Evolutionary conservation across 2,797 vertebrate species (phyloP).

Genomic region (Gadopsis marmoratus): DNA sequence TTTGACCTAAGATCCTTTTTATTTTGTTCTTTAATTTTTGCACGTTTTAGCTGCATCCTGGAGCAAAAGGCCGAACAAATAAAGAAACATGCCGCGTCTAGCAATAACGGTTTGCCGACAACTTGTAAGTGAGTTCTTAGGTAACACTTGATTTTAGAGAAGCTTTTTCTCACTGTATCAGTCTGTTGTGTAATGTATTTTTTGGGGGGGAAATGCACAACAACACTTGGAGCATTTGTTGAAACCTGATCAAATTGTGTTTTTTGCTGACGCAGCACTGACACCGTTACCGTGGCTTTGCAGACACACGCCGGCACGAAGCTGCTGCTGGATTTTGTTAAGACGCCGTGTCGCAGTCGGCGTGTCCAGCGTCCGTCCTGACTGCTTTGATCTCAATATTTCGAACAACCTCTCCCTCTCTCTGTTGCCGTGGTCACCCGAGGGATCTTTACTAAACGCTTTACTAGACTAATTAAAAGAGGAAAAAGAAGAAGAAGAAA

Average conservation of each 20-base stretch:
- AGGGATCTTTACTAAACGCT: slow-evolving; percentile 63
- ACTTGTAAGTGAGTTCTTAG: slow-evolving; percentile 45
- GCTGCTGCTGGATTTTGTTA: slow-evolving; percentile 51
- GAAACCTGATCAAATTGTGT: not conserved
- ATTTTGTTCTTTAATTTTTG: slow-evolving; percentile 40
- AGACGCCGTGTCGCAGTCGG: slow-evolving; percentile 74
- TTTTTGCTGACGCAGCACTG: slow-evolving; percentile 23
- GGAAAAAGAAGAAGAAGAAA: slow-evolving; percentile 17
- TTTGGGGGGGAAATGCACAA: not conserved
- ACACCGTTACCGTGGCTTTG: slow-evolving; percentile 8
- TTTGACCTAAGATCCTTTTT: slow-evolving; percentile 25
- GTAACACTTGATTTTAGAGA: slow-evolving; percentile 11
- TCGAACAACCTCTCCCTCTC: slow-evolving; percentile 56
- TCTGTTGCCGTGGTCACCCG: slow-evolving; percentile 54
- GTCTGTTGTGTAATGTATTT: not conserved
- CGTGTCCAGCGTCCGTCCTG: slow-evolving; percentile 50
- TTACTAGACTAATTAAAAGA: slow-evolving; percentile 68
- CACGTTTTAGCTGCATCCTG: slow-evolving; percentile 64
- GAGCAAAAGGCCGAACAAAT: slow-evolving; percentile 45
- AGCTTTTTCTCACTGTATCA: slow-evolving; percentile 18
- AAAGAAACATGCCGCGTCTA: slow-evolving; percentile 49
- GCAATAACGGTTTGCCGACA: slow-evolving; percentile 76
- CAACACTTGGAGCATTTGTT: slow-evolving; percentile 14
- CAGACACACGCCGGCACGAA: not conserved
- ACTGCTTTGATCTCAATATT: slow-evolving; percentile 61